Base-by-base conservation (phyloP, 2,797 vertebrate genomes). In the Sphaeramia orbicularis region DNA sequence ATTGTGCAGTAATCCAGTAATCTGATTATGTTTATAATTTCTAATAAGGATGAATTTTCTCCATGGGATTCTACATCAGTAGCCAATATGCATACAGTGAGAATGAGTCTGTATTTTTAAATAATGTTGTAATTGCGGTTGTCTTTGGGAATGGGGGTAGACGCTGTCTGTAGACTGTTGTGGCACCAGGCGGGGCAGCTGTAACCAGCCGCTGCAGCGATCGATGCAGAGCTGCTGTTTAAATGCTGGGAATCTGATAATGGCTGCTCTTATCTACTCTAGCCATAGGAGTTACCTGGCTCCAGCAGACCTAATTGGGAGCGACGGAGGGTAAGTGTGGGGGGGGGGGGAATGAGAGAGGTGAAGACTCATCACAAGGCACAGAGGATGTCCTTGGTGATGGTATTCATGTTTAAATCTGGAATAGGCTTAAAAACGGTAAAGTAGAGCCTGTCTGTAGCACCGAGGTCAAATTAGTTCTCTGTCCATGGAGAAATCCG, bases 201-300 rank as follows among this genome's bases (percentile, higher is more conserved):
- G 57, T 70, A 80, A 81, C 70, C 71, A 50, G 68, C 51, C 57
- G 27, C 76, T 69, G 1, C 40, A 51, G 70, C 47, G 52, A 84
- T 91, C 89, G 64, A 90, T 91, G 83, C 38, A 0, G 43, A 61
- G 75, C 78, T 69, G 75, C 76, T 51, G 67, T 79, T 74, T 81
- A 72, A 78, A 87, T 74, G 74, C 83, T 71, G 75, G 85, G 53
- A 88, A 88, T 88, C 79, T 86, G 88, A 91, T 91, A 87, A 88
- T 84, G 80, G 75, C 53, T 55, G 71, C 76, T 83, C 70, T 90
- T 88, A 85, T 91, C 89, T 84, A 63, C 82, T 83, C 68, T 5
- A 77, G 85, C 77, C 70, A 58, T 45, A 75, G 87, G 87, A 84
- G 78, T 73, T 83, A 87, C 81, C 83, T 88, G 88, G 77, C 88